A percentile compares a stretch with the other conserved stretches of the same genome.
phyloP scores from a whole-genome alignment of 1,140 invertebrate genomes.

The Nomia melanderi region DNA sequence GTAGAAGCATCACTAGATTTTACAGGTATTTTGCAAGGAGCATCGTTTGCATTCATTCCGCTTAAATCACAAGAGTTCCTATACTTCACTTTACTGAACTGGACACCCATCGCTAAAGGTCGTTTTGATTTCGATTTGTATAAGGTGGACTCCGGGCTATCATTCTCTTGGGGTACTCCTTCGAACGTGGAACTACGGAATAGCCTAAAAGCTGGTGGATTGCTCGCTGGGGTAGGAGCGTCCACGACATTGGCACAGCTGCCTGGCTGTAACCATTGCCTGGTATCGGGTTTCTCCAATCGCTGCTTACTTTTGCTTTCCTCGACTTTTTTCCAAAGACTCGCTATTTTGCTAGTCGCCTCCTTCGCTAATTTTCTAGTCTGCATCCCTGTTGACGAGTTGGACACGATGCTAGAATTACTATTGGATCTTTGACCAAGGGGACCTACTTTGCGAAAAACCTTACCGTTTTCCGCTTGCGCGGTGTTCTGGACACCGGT shows the following conservation, averaged over 20 bases:
- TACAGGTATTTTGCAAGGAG: slow-evolving; percentile 68
- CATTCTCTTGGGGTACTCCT: slow-evolving; percentile 80
- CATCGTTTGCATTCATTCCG: slow-evolving; percentile 64
- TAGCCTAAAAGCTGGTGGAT: slow-evolving; percentile 78
- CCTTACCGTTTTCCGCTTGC: slow-evolving; percentile 51
- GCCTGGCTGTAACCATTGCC: slow-evolving; percentile 83
- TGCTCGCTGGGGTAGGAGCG: slow-evolving; percentile 3
- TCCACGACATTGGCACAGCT: slow-evolving; percentile 69
- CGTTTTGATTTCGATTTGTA: slow-evolving; percentile 50
- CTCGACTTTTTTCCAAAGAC: slow-evolving; percentile 93
- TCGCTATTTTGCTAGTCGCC: slow-evolving; percentile 93
- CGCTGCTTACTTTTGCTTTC: slow-evolving; percentile 85
- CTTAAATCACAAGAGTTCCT: slow-evolving; percentile 75
- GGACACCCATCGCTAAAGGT: slow-evolving; percentile 34
- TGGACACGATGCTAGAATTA: slow-evolving; percentile 84
- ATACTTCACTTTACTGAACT: slow-evolving; percentile 58
- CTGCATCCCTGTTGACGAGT: slow-evolving; percentile 77
- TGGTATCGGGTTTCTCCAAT: slow-evolving; percentile 82
- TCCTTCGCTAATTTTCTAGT: slow-evolving; percentile 83
- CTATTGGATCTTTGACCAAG: slow-evolving; percentile 80
- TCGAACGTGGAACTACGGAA: slow-evolving; percentile 88
- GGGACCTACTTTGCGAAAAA: slow-evolving; percentile 62
- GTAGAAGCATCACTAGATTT: slow-evolving; percentile 60
- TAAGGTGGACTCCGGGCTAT: not conserved
- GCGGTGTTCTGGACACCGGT: slow-evolving; percentile 20